A percentile compares a stretch with the other conserved stretches of the same genome.
phyloP scores from a whole-genome alignment of 2,888 invertebrate genomes.

The Drosophila bunnanda region DNA sequence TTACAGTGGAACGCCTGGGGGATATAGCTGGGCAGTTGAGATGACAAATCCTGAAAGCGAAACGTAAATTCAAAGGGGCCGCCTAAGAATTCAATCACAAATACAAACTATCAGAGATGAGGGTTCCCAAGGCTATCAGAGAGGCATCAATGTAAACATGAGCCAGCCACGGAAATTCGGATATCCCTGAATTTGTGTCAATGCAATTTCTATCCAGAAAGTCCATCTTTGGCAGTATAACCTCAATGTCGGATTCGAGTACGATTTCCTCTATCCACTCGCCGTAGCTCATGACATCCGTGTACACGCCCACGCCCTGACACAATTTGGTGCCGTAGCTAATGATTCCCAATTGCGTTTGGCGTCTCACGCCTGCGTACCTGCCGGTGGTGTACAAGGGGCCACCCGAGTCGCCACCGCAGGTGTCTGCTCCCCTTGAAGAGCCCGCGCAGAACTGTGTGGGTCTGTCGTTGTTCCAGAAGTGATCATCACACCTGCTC shows the following conservation, averaged over 20 bases:
- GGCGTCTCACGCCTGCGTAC: no score
- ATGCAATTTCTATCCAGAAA: background rate
- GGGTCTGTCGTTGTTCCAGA: background rate
- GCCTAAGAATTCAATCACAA: no score
- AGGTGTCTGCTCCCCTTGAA: background rate
- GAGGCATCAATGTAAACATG: background rate
- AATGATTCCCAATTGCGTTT: conserved; percentile 13
- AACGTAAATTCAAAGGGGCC: background rate
- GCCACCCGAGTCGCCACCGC: background rate
- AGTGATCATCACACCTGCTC: fast-evolving
- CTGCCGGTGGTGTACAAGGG: background rate
- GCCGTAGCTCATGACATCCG: conserved; percentile 7
- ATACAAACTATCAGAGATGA: conserved; percentile 4
- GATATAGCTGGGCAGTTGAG: background rate
- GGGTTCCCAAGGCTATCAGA: background rate
- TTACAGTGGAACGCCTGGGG: background rate
- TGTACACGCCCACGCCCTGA: background rate
- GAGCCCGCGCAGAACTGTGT: conserved; percentile 3
- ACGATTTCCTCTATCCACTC: conserved; percentile 7
- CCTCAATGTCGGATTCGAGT: background rate
- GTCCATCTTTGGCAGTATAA: background rate
- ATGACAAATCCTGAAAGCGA: background rate
- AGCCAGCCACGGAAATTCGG: conserved; percentile 3
- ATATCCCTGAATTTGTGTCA: background rate
- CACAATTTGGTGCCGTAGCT: background rate